Base-by-base conservation (phyloP, 2,888 invertebrate species). In the Ormyrus pomaceus region DNA sequence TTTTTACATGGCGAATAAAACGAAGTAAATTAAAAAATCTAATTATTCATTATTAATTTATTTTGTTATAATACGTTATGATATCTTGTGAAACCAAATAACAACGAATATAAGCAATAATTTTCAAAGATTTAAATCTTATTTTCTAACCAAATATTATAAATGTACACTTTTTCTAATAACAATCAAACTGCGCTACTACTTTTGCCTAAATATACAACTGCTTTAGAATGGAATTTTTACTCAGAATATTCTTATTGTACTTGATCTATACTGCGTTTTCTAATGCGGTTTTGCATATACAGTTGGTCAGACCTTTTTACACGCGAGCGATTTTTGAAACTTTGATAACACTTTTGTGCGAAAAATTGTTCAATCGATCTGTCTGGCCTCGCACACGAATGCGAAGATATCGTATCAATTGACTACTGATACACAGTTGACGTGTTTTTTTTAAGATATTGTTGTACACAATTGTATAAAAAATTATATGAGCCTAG, bases 401-500 rank as follows among this genome's bases (percentile, higher is more conserved):
- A 68, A 72, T 64, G 34, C 78, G 62, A 82, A 80, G 70, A 72
- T 72, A 78, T 71, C 77, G 79, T 82, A 83, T 34, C 74, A 84
- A 84, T 84, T 83, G 83, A 84, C 81, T 84, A 83, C 78, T 79
- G 81, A 83, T 84, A 10, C 13, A 79, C 65, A 77, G 65, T 83
- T 84, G 73, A 84, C 34, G 34, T 84, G 84, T 85, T 85, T 87
- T 82, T 80, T 77, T 70, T 73, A 71, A 74, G 34, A 78, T 77
- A 70, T 86, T 87, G 84, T 85, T 87, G 87, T 87, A 88, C 87
- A 87, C 85, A 87, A 83, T 86, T 87, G 87, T 88, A 87, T 86
- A 86, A 86, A 85, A 82, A 80, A 73, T 64, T 79, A 79, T 82
- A 86, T 82, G 84, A 83, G 81, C 66, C 82, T 87, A 87, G 83